phyloP scores from a whole-genome alignment of 2,113 vertebrate genomes.

The Phalacrocorax pelagicus region DNA sequence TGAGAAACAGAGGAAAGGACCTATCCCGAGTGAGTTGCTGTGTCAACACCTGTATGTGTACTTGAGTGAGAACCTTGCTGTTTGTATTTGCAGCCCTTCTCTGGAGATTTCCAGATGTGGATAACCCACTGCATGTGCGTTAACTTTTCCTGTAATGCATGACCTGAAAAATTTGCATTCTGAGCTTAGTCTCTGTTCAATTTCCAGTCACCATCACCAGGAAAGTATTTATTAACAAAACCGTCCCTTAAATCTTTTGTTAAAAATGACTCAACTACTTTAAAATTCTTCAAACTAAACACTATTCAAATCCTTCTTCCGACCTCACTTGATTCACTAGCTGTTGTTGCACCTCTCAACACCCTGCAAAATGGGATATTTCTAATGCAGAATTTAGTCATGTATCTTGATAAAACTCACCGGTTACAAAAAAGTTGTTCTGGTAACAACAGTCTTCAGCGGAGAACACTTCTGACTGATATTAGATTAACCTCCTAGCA shows the following conservation, averaged over 20 bases:
- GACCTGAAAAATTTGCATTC: background rate
- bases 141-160: background rate
- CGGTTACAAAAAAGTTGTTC: background rate
- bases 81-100: background rate
- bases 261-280: background rate
- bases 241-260: background rate
- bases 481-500: background rate
- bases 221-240: background rate
- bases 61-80: background rate
- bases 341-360: background rate
- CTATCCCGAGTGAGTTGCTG: fast-evolving
- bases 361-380: background rate
- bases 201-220: background rate
- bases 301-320: background rate
- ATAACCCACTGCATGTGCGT: background rate
- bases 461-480: background rate
- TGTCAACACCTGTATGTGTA: fast-evolving
- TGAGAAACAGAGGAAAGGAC: background rate
- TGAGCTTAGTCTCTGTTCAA: background rate
- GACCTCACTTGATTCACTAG: background rate
- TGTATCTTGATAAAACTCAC: background rate
- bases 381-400: background rate
- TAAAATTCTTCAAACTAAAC: background rate
- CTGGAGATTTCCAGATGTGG: background rate
- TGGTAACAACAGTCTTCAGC: background rate